Evolutionary conservation across 2,113 vertebrate genomes (phyloP), one percentile per base, ranked within the genome.

Genomic region (Origma solitaria): DNA sequence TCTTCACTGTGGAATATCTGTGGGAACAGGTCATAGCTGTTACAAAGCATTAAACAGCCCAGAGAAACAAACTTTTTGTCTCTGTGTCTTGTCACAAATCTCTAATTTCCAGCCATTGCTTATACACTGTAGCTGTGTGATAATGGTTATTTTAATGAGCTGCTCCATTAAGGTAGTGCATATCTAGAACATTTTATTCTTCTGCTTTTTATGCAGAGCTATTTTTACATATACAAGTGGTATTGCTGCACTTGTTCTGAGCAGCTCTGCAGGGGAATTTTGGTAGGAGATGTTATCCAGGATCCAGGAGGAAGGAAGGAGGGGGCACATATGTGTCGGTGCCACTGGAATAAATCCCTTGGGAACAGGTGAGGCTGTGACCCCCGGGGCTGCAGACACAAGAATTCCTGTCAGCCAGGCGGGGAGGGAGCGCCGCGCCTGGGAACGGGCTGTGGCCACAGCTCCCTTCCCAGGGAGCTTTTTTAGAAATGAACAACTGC

Each of bases 281-380:
- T 78, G 28, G 81, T 24, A 25, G 80, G 72, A 42, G 78, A 24
- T 40, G 31, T 38, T 56, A 58, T 14, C 30, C 72, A 53, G 58
- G 54, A 61, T 62, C 37, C 62, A 80, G 58, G 68, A 77, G 60
- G 47, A 40, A 24, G 82, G 82, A 88, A 77, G 58, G 58, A 92
- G 64, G 58, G 35, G 65, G 42, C 57, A 60, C 12, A 4, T 17
- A 3, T 49, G 25, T 57, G 51, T 17, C 33, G 33, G 45, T 93
- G 56, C 7, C 77, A 6, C 54, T 44, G 13, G 57, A 65, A 42
- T 65, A 71, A 82, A 62, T 82, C 35, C 3, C 5, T 13, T 68
- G 70, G 88, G 82, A 82, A n/a, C 90, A 95, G 96, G 90, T 95
- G 94, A 64, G 60, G 69, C 84, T 6, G 45, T 49, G 83, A 80